Conservation (phyloP, 2,888 invertebrate species). For the Diogma glabrata region DNA sequence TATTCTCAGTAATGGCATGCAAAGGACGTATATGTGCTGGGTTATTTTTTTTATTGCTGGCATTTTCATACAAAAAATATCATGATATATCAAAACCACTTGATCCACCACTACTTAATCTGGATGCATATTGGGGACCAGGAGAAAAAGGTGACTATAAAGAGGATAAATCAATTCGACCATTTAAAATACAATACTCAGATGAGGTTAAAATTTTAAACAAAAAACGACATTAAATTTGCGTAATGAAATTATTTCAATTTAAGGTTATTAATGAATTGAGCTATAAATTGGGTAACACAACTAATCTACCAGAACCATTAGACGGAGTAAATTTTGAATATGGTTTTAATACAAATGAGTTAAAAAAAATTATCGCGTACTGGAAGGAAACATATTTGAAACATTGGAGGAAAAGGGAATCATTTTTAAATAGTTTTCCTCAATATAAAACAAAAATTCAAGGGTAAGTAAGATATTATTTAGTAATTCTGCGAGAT, state of each 20-base stretch:
- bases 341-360: slow-evolving; percentile 69
- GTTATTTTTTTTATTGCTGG: slow-evolving; percentile 22
- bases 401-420: slow-evolving; percentile 50
- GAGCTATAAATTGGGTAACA: slow-evolving; percentile 20
- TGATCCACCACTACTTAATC: slow-evolving; percentile 9
- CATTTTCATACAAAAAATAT: slow-evolving; percentile 29
- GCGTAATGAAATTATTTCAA: background rate
- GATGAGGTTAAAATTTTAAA: slow-evolving; percentile 26
- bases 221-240: background rate
- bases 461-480: slow-evolving; percentile 46
- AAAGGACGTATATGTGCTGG: slow-evolving; percentile 19
- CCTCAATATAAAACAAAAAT: slow-evolving; percentile 66
- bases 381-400: slow-evolving; percentile 73
- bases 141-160: slow-evolving; percentile 10
- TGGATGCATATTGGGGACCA: slow-evolving; percentile 16
- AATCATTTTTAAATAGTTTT: slow-evolving; percentile 57
- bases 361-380: slow-evolving; percentile 51
- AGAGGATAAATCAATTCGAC: slow-evolving; percentile 12
- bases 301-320: slow-evolving; percentile 39
- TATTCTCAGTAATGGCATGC: background rate
- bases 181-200: slow-evolving; percentile 12
- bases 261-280: background rate
- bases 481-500: too few species aligned
- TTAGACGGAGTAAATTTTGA: slow-evolving; percentile 57
- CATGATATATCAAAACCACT: slow-evolving; percentile 26